phyloP scores from a whole-genome alignment of 1,140 invertebrate genomes.

The Arion vulgaris region DNA sequence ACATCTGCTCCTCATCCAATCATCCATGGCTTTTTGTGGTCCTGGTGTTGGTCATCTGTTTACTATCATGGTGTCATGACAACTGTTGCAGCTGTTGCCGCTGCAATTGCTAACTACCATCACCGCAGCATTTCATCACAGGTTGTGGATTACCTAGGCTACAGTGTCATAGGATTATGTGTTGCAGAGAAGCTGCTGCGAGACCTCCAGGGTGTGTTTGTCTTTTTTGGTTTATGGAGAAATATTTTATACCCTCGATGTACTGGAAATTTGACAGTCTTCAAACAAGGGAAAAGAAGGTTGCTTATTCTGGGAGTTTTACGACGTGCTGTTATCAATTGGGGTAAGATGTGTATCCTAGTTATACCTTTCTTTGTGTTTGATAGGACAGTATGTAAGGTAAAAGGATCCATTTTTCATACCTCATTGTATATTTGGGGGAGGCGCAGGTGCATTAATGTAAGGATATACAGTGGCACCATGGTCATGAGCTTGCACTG shows the following conservation, averaged over 20 bases:
- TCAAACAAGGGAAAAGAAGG: slow-evolving; percentile 41
- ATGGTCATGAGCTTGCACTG: too few species aligned
- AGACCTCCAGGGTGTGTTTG: slow-evolving; percentile 67
- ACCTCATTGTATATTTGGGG: too few species aligned
- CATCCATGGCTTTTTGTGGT: slow-evolving; percentile 58
- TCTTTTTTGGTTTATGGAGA: slow-evolving; percentile 66
- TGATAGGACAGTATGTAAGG: too few species aligned
- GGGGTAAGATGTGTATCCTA: slow-evolving; percentile 57
- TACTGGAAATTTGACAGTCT: slow-evolving; percentile 40
- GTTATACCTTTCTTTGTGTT: too few species aligned
- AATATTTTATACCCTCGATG: slow-evolving; percentile 65
- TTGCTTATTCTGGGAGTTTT: slow-evolving; percentile 59
- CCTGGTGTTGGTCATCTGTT: slow-evolving; percentile 57
- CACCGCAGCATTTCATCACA: slow-evolving; percentile 40
- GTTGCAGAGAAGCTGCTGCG: slow-evolving; percentile 62
- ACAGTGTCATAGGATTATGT: slow-evolving; percentile 63
- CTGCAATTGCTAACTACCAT: slow-evolving; percentile 45
- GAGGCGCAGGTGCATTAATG: too few species aligned
- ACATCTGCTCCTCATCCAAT: slow-evolving; percentile 21
- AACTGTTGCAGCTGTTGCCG: slow-evolving; percentile 52
- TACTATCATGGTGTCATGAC: slow-evolving; percentile 65
- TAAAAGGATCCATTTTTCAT: too few species aligned
- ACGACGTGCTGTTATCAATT: slow-evolving; percentile 60
- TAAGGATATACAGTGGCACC: too few species aligned
- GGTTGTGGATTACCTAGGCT: slow-evolving; percentile 53